Conservation (phyloP, 2,113 vertebrate genomes). For the Prochilodus magdalenae region DNA sequence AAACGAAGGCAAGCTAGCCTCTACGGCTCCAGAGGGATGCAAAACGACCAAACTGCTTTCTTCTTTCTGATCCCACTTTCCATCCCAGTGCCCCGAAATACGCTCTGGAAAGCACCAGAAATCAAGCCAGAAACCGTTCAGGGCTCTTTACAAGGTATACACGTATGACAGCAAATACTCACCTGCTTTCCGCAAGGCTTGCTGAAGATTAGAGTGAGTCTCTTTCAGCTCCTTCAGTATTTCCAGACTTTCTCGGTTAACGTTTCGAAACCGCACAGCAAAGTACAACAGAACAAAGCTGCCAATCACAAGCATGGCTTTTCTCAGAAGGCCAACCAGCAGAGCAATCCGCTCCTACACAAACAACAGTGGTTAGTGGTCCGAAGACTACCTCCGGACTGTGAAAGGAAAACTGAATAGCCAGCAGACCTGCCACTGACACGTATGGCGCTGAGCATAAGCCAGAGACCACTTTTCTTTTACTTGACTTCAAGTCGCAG, state of each 20-base stretch:
- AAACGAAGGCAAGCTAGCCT: constrained; percentile 29
- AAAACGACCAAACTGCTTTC: constrained; percentile 39
- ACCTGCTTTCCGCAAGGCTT: constrained; percentile 64
- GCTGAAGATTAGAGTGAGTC: constrained; percentile 63
- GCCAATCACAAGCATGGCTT: constrained; percentile 52
- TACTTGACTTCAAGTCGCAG: no score
- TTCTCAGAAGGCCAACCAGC: constrained; percentile 61
- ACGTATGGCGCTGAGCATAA: no score
- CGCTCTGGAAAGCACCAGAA: constrained; percentile 31
- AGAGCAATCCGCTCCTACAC: constrained; percentile 61
- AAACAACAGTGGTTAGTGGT: neutral
- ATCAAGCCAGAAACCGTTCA: neutral
- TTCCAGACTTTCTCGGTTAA: constrained; percentile 65
- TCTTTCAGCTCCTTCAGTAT: constrained; percentile 66
- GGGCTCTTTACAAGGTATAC: neutral
- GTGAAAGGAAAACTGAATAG: neutral
- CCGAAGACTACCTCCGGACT: neutral
- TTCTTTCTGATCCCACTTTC: constrained; percentile 26
- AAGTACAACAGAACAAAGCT: constrained; percentile 60
- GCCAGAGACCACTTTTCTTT: no score
- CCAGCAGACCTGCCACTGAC: neutral
- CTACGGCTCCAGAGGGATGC: constrained; percentile 29
- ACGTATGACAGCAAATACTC: neutral
- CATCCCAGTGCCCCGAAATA: constrained; percentile 28
- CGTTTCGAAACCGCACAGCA: constrained; percentile 57